Base-by-base conservation (phyloP, 1,140 invertebrate genomes). In the Melitaea cinxia region DNA sequence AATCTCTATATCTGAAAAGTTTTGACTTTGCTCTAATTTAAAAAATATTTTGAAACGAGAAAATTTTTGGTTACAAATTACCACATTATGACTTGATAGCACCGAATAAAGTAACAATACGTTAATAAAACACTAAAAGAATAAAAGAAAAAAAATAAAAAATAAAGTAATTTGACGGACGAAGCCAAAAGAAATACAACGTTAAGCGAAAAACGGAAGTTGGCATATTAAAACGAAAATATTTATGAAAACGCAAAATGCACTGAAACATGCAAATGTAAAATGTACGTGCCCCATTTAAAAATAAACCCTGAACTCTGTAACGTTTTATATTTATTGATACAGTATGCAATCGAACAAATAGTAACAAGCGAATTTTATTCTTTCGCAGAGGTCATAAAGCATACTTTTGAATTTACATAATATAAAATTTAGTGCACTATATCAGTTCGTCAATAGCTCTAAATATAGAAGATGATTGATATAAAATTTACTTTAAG, bases 401-500 rank as follows among this genome's bases (percentile, higher is more conserved):
- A 47, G 42, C 4, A 23, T 24, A 47, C 1, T 12, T 3, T 47
- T 12, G 42, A 10, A 15, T 47, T 2, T 5, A 1, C 4, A 1
- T n/a, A n/a, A n/a, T n/a, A n/a, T n/a, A n/a, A n/a, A n/a, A 35
- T 35, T 54, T 35, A 19, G 14, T 23, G 30, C 17, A 37, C 28
- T 42, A 21, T 61, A 30, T 17, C 28, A 9, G 4, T 39, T 23
- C 30, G 45, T 33, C 30, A 61, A 35, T 35, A 49, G 24, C 33
- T 62, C 60, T 52, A 53, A 62, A 62, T 54, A 62, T 54, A 62
- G 59, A 14, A 15, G 12, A 49, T 21, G 30, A 17, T 19, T 47
- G 24, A 37, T 28, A 28, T 47, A 47, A 45, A 57, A 45, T 39
- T 4, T 28, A 47, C 42, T 0, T 21, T 19, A 33, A 37, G 15